Evolutionary conservation across 2,888 invertebrate species (phyloP).

Genomic region (Ariolimax columbianus): DNA sequence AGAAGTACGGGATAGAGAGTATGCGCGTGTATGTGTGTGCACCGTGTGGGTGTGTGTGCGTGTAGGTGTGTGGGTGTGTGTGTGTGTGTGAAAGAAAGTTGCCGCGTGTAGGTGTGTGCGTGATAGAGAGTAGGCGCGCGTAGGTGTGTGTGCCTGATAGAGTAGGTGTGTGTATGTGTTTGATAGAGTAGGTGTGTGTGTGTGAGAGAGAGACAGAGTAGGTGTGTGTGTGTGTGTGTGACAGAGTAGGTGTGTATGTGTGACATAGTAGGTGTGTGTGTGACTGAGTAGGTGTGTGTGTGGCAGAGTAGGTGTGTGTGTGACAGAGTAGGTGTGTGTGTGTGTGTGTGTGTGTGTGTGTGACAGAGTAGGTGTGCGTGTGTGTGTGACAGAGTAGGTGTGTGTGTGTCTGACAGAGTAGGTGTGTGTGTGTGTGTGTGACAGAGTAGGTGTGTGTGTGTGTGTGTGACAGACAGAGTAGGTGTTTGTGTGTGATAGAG

Average conservation of each 20-base stretch:
- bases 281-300: background rate
- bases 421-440: background rate
- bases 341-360: background rate
- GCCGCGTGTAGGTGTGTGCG: background rate
- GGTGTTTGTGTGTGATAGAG: too few relatives aligned
- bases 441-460: background rate
- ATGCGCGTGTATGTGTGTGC: too few relatives aligned
- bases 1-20: too few relatives aligned
- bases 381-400: too few relatives aligned
- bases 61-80: background rate
- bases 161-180: too few relatives aligned
- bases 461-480: too few relatives aligned
- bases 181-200: too few relatives aligned
- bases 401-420: too few relatives aligned
- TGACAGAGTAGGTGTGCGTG: too few relatives aligned
- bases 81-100: background rate
- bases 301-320: background rate
- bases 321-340: background rate
- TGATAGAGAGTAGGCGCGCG: background rate
- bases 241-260: background rate
- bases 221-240: background rate
- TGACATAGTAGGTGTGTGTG: background rate
- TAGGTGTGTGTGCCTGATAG: background rate
- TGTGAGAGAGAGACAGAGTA: too few relatives aligned
- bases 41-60: background rate